A percentile compares a stretch with the other conserved stretches of the same genome.
Evolutionary conservation across 2,888 invertebrate genomes (phyloP).

Genomic region (Heliconius sara): DNA sequence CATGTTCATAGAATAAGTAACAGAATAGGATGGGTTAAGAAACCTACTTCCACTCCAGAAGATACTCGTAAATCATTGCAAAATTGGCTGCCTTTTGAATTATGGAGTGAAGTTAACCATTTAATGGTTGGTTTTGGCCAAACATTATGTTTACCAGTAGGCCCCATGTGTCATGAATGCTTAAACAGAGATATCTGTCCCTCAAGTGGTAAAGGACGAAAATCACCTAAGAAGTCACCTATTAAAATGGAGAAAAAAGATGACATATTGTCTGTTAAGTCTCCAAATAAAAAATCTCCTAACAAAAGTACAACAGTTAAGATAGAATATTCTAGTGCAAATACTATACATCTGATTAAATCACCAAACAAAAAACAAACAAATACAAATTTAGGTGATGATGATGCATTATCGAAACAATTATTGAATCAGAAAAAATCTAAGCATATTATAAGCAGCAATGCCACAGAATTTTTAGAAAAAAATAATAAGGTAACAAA

Average conservation of each 20-base stretch:
- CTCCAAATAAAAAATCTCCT: conserved; percentile 46
- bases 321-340: background rate
- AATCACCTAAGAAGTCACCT: conserved; percentile 70
- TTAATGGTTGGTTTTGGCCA: conserved; percentile 99
- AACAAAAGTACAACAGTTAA: background rate
- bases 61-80: conserved; percentile 93
- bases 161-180: conserved; percentile 93
- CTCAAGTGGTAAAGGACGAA: conserved; percentile 74
- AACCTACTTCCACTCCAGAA: conserved; percentile 92
- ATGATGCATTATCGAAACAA: conserved; percentile 37
- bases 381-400: conserved; percentile 47
- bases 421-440: background rate
- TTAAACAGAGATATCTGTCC: conserved; percentile 93
- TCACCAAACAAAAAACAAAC: conserved; percentile 48
- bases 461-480: background rate
- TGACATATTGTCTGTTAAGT: background rate
- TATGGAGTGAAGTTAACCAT: conserved; percentile 95
- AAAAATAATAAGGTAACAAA: background rate
- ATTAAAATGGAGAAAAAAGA: conserved; percentile 10
- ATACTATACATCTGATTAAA: background rate
- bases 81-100: conserved; percentile 92
- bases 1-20: conserved; percentile 98
- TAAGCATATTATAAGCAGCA: conserved; percentile 18
- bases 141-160: conserved; percentile 92
- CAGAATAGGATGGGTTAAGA: conserved; percentile 93